phyloP scores from a whole-genome alignment of 2,113 vertebrate genomes.

The Axis porcinus region DNA sequence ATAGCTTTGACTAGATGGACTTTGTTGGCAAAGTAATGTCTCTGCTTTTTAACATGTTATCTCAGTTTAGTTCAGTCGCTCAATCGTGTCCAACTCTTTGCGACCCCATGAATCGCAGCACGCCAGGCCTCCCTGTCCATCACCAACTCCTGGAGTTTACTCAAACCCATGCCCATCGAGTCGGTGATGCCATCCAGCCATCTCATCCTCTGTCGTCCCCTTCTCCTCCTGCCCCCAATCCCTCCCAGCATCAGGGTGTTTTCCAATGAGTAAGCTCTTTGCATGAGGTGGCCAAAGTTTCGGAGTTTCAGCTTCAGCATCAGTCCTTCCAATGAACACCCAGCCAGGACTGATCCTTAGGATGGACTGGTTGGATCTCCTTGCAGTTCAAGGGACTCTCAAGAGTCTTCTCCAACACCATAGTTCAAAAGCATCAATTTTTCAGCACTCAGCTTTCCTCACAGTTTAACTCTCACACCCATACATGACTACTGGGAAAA shows the following conservation, averaged over 20 bases:
- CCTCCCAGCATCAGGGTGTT: not conserved
- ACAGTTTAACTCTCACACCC: not conserved
- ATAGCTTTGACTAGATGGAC: too few species aligned
- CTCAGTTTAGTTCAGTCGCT: not conserved
- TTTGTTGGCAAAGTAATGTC: too few species aligned
- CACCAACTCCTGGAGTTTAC: not conserved
- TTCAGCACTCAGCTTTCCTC: not conserved
- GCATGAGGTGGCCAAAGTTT: not conserved
- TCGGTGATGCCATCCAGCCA: not conserved
- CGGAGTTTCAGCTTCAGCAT: not conserved
- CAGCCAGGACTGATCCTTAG: not conserved
- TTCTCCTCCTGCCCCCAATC: not conserved
- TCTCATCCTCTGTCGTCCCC: not conserved
- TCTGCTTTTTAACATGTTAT: too few species aligned
- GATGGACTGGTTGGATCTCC: not conserved
- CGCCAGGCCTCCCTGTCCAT: accelerated
- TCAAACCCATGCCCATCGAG: not conserved
- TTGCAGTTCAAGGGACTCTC: not conserved
- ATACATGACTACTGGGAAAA: not conserved
- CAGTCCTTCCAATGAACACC: not conserved
- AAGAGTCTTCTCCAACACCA: not conserved
- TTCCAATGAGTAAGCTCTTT: not conserved
- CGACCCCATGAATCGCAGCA: not conserved
- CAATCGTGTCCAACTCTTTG: not conserved
- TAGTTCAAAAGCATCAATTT: not conserved